Conservation (phyloP, 2,888 invertebrate species). For the Phorcus lineatus region DNA sequence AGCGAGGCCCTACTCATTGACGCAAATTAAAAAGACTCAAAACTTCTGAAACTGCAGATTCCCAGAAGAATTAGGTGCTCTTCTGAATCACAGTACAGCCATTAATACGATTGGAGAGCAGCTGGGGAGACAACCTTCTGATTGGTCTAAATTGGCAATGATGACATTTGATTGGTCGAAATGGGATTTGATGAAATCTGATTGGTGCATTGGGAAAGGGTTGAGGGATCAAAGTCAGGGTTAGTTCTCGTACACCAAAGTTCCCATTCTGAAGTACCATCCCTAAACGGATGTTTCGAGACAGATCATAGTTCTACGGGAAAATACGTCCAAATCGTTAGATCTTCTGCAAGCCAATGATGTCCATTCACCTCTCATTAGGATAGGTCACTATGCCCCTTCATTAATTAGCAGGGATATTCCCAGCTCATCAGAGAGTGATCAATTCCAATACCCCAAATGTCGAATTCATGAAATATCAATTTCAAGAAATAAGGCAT, state of each 20-base stretch:
- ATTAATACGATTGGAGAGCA: constrained; percentile 15
- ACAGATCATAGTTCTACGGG: background rate
- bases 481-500: no score
- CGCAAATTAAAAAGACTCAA: constrained; percentile 5
- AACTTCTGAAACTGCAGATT: background rate
- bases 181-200: constrained; percentile 24
- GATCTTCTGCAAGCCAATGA: background rate
- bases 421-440: no score
- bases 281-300: constrained; percentile 3
- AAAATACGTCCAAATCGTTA: background rate
- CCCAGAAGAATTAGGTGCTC: background rate
- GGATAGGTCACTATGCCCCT: no score
- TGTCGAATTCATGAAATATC: no score
- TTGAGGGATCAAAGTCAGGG: constrained; percentile 10
- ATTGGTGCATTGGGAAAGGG: constrained; percentile 22
- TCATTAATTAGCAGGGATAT: no score
- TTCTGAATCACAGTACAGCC: constrained; percentile 11
- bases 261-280: background rate
- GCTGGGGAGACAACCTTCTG: constrained; percentile 16
- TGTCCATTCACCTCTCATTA: background rate
- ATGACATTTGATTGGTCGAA: constrained; percentile 19
- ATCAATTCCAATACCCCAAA: no score
- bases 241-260: background rate
- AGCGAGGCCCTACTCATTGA: background rate
- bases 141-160: constrained; percentile 21